Evolutionary conservation across 2,888 invertebrate genomes (phyloP), one percentile per base, ranked within the genome.

Genomic region (Loripinus fragilis): DNA sequence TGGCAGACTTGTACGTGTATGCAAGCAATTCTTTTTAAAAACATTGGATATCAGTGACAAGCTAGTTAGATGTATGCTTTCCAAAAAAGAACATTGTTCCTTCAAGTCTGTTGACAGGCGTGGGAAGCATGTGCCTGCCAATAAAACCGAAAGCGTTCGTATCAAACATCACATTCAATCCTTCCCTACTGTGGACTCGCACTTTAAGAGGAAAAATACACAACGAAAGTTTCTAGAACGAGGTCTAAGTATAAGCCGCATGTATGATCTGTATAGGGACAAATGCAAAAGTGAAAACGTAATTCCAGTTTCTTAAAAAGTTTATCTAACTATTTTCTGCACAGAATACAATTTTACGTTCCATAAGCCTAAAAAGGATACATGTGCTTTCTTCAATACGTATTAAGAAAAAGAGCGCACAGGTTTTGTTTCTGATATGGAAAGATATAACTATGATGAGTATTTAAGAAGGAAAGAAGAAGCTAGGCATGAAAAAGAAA

Each of bases 1-100:
- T 28, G 48, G 66, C 25, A 35, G 38, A 1, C 23, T 30, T 2
- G 45, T 42, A 42, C 42, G 42, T 20, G 60, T 68, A 38, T 83
- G 83, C 67, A 83, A 81, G 64, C 68, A 74, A 23, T 83, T 85
- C 66, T 85, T 81, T 52, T 71, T 83, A 10, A 79, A 69, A 65
- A 81, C 81, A 33, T 70, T 85, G 20, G 79, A 83, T 50, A 73
- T 83, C 48, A 83, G 85, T 38, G 78, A 81, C 68, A 83, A 79
- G 50, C 79, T 74, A 28, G 79, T 81, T 66, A 75, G 76, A 25
- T 79, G 79, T 60, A 83, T 81, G 52, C 76, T 83, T 76, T 76
- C 80, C 42, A 76, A 78, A 42, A 85, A 83, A 65, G 76, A 76
- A 17, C 67, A 80, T 23, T 80, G 80, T 55, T 45, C 78, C 45